These are phyloP conservation scores for Bucorvus abyssinicus DNA, from an alignment of 2,797 vertebrate species.

Conservation along the genomic window DNA sequence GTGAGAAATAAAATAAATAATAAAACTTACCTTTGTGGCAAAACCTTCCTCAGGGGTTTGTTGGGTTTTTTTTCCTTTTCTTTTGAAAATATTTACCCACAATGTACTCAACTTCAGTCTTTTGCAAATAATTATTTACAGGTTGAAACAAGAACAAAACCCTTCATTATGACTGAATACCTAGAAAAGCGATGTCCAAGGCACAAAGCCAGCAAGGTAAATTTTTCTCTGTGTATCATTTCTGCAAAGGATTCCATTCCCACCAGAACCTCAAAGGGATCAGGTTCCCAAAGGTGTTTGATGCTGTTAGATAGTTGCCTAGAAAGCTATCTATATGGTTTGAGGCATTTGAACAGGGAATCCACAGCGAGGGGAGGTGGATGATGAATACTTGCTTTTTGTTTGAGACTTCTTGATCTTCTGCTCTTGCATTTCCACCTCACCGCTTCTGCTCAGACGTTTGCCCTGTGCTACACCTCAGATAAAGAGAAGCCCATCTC, in stretches of 20 bases:
- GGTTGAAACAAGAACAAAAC: neutral
- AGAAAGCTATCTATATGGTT: neutral
- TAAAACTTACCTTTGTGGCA: neutral
- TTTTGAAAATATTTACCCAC: neutral
- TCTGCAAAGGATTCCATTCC: neutral
- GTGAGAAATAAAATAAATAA: neutral
- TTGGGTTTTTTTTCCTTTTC: too few relatives aligned
- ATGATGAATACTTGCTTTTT: neutral
- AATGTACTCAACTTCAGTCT: neutral
- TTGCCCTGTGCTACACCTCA: neutral
- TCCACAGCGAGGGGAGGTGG: neutral
- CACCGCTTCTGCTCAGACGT: neutral
- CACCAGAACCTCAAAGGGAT: neutral
- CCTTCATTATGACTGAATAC: neutral
- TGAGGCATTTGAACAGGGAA: neutral
- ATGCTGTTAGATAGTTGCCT: neutral
- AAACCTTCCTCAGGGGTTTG: neutral
- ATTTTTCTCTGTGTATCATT: neutral
- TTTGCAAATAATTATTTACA: neutral
- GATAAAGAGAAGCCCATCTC: neutral
- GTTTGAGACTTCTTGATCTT: neutral
- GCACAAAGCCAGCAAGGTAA: neutral
- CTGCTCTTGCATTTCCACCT: neutral
- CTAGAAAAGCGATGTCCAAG: neutral
- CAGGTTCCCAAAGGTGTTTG: neutral